Evolutionary conservation across 2,888 invertebrate genomes (phyloP).

Genomic region (Dinocampus coccinellae): DNA sequence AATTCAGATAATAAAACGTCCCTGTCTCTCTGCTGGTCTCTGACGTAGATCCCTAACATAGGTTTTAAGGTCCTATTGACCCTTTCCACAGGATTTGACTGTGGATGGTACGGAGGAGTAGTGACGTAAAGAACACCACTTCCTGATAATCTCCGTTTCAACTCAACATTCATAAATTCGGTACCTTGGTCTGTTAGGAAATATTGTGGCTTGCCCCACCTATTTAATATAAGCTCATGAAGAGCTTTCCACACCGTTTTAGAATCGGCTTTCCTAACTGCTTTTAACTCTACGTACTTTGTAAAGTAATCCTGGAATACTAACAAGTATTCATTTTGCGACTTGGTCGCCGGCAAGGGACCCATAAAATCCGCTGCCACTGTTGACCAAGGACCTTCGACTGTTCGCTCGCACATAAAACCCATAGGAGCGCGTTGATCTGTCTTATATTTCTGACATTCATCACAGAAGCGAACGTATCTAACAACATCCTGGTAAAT

Average conservation of each 20-base stretch:
- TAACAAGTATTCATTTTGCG: neutral
- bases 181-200: neutral
- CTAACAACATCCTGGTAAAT: too few relatives aligned
- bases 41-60: neutral
- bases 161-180: neutral
- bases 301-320: neutral
- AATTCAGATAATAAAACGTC: neutral
- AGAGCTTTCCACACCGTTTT: neutral
- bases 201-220: neutral
- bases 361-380: conserved; percentile 3
- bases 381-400: neutral
- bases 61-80: conserved; percentile 1
- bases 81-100: conserved; percentile 2
- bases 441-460: neutral
- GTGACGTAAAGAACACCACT: neutral
- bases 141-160: neutral
- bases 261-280: neutral
- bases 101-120: neutral
- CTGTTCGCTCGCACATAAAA: neutral
- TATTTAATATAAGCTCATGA: neutral
- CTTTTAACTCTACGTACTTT: neutral
- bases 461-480: too few relatives aligned
- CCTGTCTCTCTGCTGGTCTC: neutral
- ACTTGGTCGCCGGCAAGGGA: neutral
- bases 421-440: neutral